Percentiles rank a stretch among this genome's conserved stretches.
Evolutionary conservation across 2,113 vertebrate species (phyloP).

Genomic region (Oxyura jamaicensis): DNA sequence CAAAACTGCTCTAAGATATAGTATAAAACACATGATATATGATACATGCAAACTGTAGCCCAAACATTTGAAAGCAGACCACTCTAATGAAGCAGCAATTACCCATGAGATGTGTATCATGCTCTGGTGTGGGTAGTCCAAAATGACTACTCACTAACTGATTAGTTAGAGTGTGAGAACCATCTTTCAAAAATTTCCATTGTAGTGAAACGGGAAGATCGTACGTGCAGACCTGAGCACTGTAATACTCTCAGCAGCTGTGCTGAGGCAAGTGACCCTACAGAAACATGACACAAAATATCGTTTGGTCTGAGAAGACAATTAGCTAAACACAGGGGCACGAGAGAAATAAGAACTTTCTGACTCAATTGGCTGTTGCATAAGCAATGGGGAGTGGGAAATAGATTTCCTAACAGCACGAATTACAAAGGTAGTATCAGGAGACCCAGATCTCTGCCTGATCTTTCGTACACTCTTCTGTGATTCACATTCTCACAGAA

Average conservation of each 20-base stretch:
- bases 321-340: not conserved
- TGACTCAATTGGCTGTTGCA: not conserved
- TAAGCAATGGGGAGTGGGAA: not conserved
- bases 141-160: not conserved
- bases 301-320: constrained; percentile 1
- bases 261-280: not conserved
- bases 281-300: constrained; percentile 53
- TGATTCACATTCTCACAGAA: not conserved
- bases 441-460: not conserved
- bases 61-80: not conserved
- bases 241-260: constrained; percentile 50
- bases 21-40: not conserved
- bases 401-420: not conserved
- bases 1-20: not conserved
- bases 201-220: not conserved
- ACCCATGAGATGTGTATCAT: not conserved
- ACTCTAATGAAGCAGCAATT: not conserved
- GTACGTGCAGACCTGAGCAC: constrained; percentile 63
- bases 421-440: not conserved
- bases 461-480: not conserved
- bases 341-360: constrained; percentile 48
- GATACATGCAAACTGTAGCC: not conserved
- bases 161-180: constrained; percentile 64
- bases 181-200: constrained; percentile 41
- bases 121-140: not conserved